Evolutionary conservation across 2,888 invertebrate species (phyloP), one percentile per base, ranked within the genome.

Genomic region (Gryllus longicercus): DNA sequence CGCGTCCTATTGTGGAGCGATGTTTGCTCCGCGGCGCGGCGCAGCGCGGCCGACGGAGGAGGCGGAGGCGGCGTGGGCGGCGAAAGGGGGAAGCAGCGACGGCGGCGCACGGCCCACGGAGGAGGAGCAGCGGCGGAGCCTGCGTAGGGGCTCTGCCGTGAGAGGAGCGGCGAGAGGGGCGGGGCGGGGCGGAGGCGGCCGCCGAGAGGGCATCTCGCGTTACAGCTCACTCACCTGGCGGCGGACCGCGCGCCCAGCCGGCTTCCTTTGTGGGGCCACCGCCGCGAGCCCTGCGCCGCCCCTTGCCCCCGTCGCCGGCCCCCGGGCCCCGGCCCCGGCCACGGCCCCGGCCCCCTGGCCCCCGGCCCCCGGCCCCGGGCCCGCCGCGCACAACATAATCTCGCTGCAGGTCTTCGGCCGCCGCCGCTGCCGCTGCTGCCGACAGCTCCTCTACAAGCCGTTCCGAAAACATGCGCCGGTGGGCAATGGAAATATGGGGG

Each of bases 221-320:
- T 78, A 78, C 78, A 74, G 25, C 78, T 78, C 78, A 78, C 74
- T 78, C 74, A 78, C 51, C 78, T 21, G 63, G 75, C 25, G 23
- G 23, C 23, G 75, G 75, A 14, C 11, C 75, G 75, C 75, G 75
- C 21, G 18, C 75, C 14, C 25, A n/a, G 75, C n/a, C 23, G 75
- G 75, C 75, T 75, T 21, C 75, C 75, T 21, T 25, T 25, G 75
- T 25, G 23, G 75, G 38, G 75, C 63, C 75, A 21, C 75, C n/a
- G 14, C 21, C 23, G 75, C 74, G 74, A 21, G 74, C 18, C 21
- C 18, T 21, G 74, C 18, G n/a, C 75, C 79, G 79, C 82, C 50
- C 81, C 49, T 76, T 51, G 63, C 75, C 63, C 84, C 63, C 63
- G 25, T 63, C 63, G 10, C 16, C 5, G n/a, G 11, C n/a, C 63